These are phyloP conservation scores for Stenolophus ochropezus DNA, from an alignment of 2,888 invertebrate genomes.

Conservation along the genomic window DNA sequence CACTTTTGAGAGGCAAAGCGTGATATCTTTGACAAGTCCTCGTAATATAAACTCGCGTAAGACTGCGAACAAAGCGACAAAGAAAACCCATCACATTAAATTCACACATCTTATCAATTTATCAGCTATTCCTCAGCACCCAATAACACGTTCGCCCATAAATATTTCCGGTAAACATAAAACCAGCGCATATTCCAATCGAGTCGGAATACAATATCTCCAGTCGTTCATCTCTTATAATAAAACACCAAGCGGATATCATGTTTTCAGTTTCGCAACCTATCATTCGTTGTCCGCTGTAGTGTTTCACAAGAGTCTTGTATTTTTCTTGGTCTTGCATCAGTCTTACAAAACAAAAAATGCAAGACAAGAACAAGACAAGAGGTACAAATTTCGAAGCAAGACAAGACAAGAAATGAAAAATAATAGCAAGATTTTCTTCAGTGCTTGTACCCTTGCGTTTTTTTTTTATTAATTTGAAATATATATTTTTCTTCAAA, in stretches of 20 bases:
- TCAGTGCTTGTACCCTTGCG: no score
- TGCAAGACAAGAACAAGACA: no score
- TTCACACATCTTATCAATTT: constrained; percentile 40
- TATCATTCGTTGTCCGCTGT: constrained; percentile 39
- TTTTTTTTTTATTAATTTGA: no score
- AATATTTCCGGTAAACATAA: constrained; percentile 40
- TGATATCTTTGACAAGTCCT: neutral
- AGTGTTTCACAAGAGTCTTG: no score
- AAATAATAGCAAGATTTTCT: no score
- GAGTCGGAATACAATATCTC: constrained; percentile 17
- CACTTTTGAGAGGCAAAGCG: neutral
- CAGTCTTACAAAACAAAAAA: no score
- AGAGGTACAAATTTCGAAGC: no score
- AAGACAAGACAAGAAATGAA: no score
- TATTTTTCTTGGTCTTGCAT: no score
- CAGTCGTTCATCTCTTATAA: constrained; percentile 23
- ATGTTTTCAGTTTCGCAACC: constrained; percentile 35
- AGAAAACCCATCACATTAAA: constrained; percentile 19
- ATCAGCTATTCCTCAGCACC: constrained; percentile 13
- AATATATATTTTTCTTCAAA: no score
- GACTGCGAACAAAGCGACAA: constrained; percentile 19
- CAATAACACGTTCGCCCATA: constrained; percentile 23
- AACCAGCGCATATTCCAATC: constrained; percentile 32
- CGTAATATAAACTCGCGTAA: neutral
- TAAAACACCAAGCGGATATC: constrained; percentile 19